Percentiles rank a stretch among this genome's conserved stretches.
Conservation (phyloP, 2,113 vertebrate species). For the Thymallus thymallus region DNA sequence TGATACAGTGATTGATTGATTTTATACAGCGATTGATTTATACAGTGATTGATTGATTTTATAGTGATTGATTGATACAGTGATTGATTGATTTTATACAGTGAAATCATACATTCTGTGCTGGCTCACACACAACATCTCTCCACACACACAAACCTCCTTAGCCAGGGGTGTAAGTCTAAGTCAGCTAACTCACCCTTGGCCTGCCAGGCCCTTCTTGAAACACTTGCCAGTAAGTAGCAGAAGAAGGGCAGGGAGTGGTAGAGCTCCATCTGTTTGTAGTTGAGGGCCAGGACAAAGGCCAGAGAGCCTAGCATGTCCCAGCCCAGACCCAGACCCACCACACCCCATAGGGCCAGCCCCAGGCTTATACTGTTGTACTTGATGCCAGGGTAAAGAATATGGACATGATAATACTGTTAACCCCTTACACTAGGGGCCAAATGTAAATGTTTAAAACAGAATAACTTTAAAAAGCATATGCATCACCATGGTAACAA, state of each 20-base stretch:
- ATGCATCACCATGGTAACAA: too few species aligned
- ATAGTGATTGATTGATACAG: too few species aligned
- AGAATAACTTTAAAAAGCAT: too few species aligned
- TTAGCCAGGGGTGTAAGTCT: too few species aligned
- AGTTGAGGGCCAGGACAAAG: slow-evolving; percentile 91
- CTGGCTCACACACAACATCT: neutral
- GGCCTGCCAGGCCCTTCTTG: slow-evolving; percentile 80
- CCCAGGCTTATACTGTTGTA: slow-evolving; percentile 95
- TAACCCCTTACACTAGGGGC: too few species aligned
- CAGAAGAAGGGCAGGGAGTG: slow-evolving; percentile 96
- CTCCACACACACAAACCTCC: neutral
- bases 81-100: too few species aligned
- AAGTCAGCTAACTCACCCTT: slow-evolving; percentile 79
- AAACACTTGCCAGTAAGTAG: slow-evolving; percentile 89
- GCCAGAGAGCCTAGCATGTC: slow-evolving; percentile 83
- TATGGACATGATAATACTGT: too few species aligned
- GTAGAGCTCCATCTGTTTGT: slow-evolving; percentile 99
- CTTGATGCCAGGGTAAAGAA: slow-evolving; percentile 73
- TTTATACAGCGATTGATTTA: too few species aligned
- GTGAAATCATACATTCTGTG: too few species aligned
- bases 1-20: too few species aligned
- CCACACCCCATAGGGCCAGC: slow-evolving; percentile 85
- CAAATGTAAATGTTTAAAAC: too few species aligned
- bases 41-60: too few species aligned
- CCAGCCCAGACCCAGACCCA: slow-evolving; percentile 82